phyloP scores from a whole-genome alignment of 2,113 vertebrate species.

The Cathartes aura region DNA sequence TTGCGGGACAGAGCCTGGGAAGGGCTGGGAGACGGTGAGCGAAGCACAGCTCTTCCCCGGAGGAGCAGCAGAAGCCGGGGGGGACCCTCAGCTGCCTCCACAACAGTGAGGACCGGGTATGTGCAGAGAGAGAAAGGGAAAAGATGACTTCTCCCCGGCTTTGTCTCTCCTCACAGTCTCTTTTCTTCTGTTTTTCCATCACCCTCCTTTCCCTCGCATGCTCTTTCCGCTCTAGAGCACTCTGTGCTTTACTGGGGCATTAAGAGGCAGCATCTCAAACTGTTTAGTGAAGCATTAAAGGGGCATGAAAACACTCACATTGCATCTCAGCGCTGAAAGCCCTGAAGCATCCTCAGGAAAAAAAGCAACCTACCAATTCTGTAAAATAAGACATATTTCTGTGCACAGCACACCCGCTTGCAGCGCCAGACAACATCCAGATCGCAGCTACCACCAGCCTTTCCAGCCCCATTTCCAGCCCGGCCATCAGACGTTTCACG shows the following conservation, averaged over 20 bases:
- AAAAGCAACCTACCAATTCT: neutral
- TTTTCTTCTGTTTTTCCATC: neutral
- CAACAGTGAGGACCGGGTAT: fast-evolving
- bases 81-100: neutral
- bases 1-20: fast-evolving
- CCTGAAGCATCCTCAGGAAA: conserved; percentile 18
- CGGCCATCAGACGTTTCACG: fast-evolving
- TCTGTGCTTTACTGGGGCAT: conserved; percentile 35
- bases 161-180: neutral
- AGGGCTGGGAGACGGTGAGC: neutral
- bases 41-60: neutral
- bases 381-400: neutral
- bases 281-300: conserved; percentile 65
- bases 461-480: neutral
- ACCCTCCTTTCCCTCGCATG: neutral
- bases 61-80: neutral
- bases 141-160: neutral
- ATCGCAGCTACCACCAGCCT: neutral
- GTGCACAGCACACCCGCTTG: neutral
- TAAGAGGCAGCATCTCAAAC: conserved; percentile 50
- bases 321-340: neutral
- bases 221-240: conserved; percentile 44
- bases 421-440: neutral
- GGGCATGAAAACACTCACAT: conserved; percentile 44
- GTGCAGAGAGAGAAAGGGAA: neutral